Base-by-base conservation (phyloP, 1,140 invertebrate genomes). In the Lethrus apterus region DNA sequence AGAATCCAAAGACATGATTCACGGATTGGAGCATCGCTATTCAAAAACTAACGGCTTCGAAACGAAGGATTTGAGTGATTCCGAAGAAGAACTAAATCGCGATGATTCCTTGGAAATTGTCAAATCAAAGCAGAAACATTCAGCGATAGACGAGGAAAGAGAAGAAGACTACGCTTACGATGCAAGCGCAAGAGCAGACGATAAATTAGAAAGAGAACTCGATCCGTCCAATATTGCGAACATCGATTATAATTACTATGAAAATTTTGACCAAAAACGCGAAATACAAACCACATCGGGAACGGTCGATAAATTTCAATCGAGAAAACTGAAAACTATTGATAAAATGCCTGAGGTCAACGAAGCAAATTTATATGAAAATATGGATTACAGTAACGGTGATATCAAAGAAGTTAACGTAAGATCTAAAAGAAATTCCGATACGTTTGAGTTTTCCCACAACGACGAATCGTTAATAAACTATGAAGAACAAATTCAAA, bases 1-100 rank as follows among this genome's bases (percentile, higher is more conserved):
- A 19, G 49, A 46, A n/a, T 30, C 44, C 0, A 19, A 46, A 31
- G 44, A 51, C 15, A 18, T 46, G 2, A 32, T 51, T 21, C 49
- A 34, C 13, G 20, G 23, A 5, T 17, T 20, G 10, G 15, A 17
- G 7, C 34, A 20, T 10, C 2, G 10, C 2, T 9, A 13, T 8
- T 3, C 17, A 9, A 36, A 36, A 20, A n/a, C 4, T 21, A 14
- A 5, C 9, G 34, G 19, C 3, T 36, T 19, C 11, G 23, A 36
- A 20, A 36, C 19, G 19, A 20, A 36, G 34, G 34, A 3, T 36
- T 36, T 17, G 34, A n/a, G n/a, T n/a, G n/a, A n/a, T n/a, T n/a
- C n/a, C n/a, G n/a, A n/a, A 8, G 34, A 36, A 3, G 8, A 36
- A 4, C 2, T 10, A 1, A 3, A 2, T 2, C 34, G 34, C 1